Evolutionary conservation across 2,113 vertebrate genomes (phyloP).

Genomic region (Acinonyx jubatus): DNA sequence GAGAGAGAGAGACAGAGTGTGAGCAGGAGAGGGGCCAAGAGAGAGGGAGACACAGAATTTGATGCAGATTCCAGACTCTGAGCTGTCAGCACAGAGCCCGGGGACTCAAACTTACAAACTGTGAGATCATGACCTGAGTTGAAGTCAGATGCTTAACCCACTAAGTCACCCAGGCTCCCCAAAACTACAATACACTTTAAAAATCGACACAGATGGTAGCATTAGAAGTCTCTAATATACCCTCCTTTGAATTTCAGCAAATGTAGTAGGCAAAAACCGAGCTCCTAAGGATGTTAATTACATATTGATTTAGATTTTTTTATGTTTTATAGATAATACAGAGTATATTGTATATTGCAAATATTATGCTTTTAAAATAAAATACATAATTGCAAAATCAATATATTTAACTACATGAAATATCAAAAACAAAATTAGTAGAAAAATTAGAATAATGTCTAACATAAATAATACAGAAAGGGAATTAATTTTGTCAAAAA

Average conservation of each 20-base stretch:
- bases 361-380: not conserved
- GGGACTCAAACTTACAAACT: too few relatives aligned
- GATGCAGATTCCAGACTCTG: too few relatives aligned
- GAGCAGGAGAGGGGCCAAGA: too few relatives aligned
- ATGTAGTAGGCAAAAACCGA: not conserved
- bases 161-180: too few relatives aligned
- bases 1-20: too few relatives aligned
- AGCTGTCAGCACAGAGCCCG: too few relatives aligned
- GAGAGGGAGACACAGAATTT: too few relatives aligned
- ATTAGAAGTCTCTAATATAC: not conserved
- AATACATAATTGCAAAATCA: not conserved
- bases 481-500: not conserved
- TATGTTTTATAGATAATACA: not conserved
- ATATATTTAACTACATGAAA: not conserved
- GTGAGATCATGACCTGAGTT: too few relatives aligned
- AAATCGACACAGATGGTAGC: not conserved
- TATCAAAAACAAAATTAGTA: not conserved
- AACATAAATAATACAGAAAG: not conserved
- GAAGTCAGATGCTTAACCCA: too few relatives aligned
- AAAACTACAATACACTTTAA: not conserved
- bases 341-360: not conserved
- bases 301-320: not conserved
- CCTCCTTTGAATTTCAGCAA: not conserved
- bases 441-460: not conserved
- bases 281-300: not conserved